phyloP scores from a whole-genome alignment of 2,888 invertebrate species.

The Conops quadrifasciatus region DNA sequence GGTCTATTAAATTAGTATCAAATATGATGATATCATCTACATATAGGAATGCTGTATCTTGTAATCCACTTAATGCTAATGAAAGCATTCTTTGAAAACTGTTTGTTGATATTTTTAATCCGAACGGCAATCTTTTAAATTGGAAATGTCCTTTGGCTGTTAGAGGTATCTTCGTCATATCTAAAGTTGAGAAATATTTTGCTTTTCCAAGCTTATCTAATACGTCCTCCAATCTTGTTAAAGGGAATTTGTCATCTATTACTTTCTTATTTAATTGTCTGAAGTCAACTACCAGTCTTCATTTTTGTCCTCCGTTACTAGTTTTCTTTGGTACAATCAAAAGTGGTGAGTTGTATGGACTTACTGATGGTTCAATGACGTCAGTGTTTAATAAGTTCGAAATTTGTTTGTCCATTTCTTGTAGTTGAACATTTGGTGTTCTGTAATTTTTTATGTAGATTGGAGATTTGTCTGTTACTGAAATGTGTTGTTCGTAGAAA shows the following conservation, averaged over 20 bases:
- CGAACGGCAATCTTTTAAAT: not conserved
- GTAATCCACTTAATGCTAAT: conserved; percentile 4
- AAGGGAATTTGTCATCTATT: too few relatives aligned
- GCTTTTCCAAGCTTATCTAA: too few relatives aligned
- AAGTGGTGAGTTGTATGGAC: too few relatives aligned
- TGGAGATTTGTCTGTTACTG: not conserved
- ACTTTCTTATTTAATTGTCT: not conserved
- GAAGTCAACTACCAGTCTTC: not conserved
- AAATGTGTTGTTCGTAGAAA: not conserved
- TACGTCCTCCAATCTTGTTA: too few relatives aligned
- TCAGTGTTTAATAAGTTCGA: not conserved
- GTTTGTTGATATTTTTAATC: not conserved
- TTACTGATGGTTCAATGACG: too few relatives aligned
- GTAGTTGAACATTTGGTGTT: not conserved
- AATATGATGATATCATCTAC: conserved; percentile 23
- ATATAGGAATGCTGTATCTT: conserved; percentile 34
- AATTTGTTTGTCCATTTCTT: not conserved
- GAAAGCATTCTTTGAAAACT: not conserved
- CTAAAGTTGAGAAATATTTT: not conserved
- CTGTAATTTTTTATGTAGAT: conserved; percentile 1
- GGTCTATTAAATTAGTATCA: conserved; percentile 28
- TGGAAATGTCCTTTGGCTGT: not conserved
- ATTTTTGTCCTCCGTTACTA: not conserved
- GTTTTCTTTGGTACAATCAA: not conserved
- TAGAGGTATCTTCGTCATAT: not conserved